Evolutionary conservation across 2,888 invertebrate species (phyloP).

Genomic region (Acleris emargana): DNA sequence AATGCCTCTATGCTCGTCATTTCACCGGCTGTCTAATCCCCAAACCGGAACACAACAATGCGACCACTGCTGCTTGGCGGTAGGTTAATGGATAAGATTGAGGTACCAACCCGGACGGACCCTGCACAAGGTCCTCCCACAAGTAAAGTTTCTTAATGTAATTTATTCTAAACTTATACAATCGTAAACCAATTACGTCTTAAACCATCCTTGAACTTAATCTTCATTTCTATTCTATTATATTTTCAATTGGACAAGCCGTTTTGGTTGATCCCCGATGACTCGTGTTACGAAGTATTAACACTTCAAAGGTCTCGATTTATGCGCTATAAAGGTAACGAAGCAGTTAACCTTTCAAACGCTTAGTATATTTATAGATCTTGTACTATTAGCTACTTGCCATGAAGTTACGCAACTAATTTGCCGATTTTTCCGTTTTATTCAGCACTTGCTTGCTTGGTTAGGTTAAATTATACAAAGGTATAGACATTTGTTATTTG

Average conservation of each 20-base stretch:
- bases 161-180: no score
- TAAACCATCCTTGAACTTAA: not conserved
- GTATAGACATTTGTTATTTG: no score
- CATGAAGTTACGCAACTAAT: not conserved
- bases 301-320: conserved; percentile 12
- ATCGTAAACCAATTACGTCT: no score
- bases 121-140: no score
- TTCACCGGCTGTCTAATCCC: no score
- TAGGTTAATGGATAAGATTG: no score
- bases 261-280: conserved; percentile 5
- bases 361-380: conserved; percentile 7
- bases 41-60: no score
- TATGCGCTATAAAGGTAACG: conserved; percentile 2
- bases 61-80: no score
- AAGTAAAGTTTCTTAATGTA: no score
- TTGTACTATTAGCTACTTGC: not conserved
- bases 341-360: conserved; percentile 16
- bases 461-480: no score
- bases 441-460: not conserved
- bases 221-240: conserved; percentile 1
- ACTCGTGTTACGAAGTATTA: conserved; percentile 10
- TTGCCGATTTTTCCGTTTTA: not conserved
- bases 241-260: conserved; percentile 6
- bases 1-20: no score
- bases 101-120: no score